phyloP scores from a whole-genome alignment of 2,888 invertebrate species.

The Plebejus anna region DNA sequence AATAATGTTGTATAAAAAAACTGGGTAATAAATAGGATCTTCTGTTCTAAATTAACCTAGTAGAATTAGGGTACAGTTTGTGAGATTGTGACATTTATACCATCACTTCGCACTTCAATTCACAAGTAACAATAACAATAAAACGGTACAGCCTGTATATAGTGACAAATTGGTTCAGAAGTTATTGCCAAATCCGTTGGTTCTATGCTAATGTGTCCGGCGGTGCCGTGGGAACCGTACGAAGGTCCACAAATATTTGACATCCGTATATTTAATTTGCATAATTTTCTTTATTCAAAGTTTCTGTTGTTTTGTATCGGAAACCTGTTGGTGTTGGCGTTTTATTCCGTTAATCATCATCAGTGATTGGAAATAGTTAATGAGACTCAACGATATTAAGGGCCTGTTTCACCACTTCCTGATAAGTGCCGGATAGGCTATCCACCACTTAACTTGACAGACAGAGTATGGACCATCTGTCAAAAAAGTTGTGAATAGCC shows the following conservation, averaged over 20 bases:
- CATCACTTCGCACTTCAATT: not conserved
- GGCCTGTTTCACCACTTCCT: no score
- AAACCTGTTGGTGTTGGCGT: constrained; percentile 10
- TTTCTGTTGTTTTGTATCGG: constrained; percentile 21
- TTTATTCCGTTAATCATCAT: constrained; percentile 15
- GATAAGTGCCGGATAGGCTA: no score
- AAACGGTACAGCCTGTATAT: constrained; percentile 13
- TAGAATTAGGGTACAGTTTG: not conserved
- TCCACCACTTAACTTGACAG: no score
- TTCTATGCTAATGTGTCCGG: constrained; percentile 38
- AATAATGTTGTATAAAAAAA: no score
- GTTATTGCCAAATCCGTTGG: constrained; percentile 36
- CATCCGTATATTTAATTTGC: constrained; percentile 20
- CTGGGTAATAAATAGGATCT: no score
- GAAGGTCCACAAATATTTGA: constrained; percentile 30
- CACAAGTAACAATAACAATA: not conserved
- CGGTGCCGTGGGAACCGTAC: constrained; percentile 36
- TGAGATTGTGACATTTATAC: not conserved
- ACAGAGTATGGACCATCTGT: no score
- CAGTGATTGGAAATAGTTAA: not conserved
- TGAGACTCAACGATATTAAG: not conserved
- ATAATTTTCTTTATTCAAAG: constrained; percentile 26
- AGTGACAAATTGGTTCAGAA: constrained; percentile 36
- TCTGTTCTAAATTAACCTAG: no score
- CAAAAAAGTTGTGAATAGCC: no score